Base-by-base conservation (phyloP, 2,797 vertebrate species). In the Melopsittacus undulatus region DNA sequence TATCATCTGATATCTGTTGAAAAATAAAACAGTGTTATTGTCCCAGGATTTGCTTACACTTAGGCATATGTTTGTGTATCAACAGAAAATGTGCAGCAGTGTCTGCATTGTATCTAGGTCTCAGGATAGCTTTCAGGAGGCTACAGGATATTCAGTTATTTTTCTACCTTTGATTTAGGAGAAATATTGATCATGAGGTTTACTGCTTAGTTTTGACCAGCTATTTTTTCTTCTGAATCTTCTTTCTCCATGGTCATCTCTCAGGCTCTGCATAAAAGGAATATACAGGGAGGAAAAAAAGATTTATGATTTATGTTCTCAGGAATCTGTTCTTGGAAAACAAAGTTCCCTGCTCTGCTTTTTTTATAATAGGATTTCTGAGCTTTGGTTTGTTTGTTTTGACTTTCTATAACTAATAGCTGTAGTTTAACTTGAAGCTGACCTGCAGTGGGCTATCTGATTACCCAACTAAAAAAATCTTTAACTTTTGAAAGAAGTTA, bases 401-500 rank as follows among this genome's bases (percentile, higher is more conserved):
- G 9, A 51, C 27, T 29, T 48, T 91, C 38, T 49, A 29, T 34
- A 76, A 22, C 18, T 78, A 56, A 74, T 29, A 11, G 9, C 56
- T 77, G 32, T 54, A 32, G 27, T 79, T 87, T 76, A 83, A 84
- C 26, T 76, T 88, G 54, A 66, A 78, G 61, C 76, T 69, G 0
- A 82, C 38, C 29, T 70, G 8, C 11, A 49, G 6, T 32, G 24
- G 10, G 5, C 75, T 91, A 46, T 66, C 69, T 91, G 62, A 62
- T 89, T 86, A 76, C 14, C 8, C 30, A 80, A 30, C 19, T 63
- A 81, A 23, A 23, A 83, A 15, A 68, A 67, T 42, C 75, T 75
- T 75, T 70, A 87, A 89, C 66, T 77, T 94, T 56, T 59, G 43
- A 32, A 62, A 73, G 24, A 94, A 95, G 79, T 92, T 84, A 52